Percentiles rank a stretch among this genome's conserved stretches.
Conservation (phyloP, 2,797 vertebrate genomes). For the Pelobates cultripes region DNA sequence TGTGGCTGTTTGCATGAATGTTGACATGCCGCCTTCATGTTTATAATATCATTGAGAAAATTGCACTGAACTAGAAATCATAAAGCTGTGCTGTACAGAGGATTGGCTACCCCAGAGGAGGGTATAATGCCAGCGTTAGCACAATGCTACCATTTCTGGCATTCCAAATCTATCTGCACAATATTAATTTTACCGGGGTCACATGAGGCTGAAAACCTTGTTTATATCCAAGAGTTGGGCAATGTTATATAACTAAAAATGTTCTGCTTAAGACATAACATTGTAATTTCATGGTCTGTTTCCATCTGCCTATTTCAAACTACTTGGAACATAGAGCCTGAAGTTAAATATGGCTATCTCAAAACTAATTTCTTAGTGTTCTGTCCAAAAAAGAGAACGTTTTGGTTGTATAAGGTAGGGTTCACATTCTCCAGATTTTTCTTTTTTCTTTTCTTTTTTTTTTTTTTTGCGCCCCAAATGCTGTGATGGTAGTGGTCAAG, state of each 20-base stretch:
- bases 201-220: neutral
- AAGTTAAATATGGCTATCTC: neutral
- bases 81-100: neutral
- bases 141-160: neutral
- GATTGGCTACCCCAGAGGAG: neutral
- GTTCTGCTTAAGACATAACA: neutral
- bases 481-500: too few species aligned
- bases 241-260: neutral
- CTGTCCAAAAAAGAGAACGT: too few species aligned
- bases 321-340: neutral
- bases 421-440: too few species aligned
- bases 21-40: neutral
- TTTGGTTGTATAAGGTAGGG: too few species aligned
- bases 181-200: neutral
- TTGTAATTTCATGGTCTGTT: slow-evolving; percentile 1
- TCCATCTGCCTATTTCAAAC: neutral
- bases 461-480: too few species aligned
- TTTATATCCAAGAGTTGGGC: slow-evolving; percentile 2
- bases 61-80: neutral
- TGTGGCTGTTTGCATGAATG: neutral
- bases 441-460: too few species aligned
- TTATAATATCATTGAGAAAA: neutral
- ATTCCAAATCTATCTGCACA: neutral
- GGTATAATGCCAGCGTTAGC: neutral
- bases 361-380: too few species aligned